Percentiles rank a stretch among this genome's conserved stretches.
These are phyloP conservation scores for Leiothrix lutea DNA, from an alignment of 2,113 vertebrate genomes.

Conservation along the genomic window DNA sequence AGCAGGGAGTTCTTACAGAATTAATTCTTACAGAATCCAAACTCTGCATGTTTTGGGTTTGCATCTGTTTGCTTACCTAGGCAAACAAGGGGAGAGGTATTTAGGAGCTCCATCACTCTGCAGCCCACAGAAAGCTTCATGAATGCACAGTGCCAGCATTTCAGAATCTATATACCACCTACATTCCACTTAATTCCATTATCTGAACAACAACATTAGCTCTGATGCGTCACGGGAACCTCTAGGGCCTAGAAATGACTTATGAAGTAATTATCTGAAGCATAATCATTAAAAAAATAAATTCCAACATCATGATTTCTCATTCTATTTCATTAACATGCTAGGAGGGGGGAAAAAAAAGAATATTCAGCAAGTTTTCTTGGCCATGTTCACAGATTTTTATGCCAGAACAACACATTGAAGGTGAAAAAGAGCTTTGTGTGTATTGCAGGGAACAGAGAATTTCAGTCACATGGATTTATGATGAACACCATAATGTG, in stretches of 20 bases:
- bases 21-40: not conserved
- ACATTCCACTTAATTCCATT: not conserved
- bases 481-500: not conserved
- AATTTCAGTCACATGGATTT: not conserved
- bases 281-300: not conserved
- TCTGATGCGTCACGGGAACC: not conserved
- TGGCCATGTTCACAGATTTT: not conserved
- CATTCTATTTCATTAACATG: not conserved
- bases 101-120: not conserved
- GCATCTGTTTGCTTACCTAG: not conserved
- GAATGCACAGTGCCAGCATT: not conserved
- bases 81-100: not conserved
- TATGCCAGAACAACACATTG: not conserved
- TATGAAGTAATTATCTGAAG: not conserved
- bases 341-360: no score
- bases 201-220: not conserved
- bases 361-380: not conserved
- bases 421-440: not conserved
- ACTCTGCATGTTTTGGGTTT: not conserved
- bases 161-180: not conserved
- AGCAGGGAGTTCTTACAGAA: not conserved
- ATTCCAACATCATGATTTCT: not conserved
- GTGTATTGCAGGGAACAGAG: not conserved
- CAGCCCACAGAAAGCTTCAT: not conserved
- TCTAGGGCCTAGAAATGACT: not conserved